Evolutionary conservation across 2,797 vertebrate species (phyloP).

Genomic region (Rhinella marina): DNA sequence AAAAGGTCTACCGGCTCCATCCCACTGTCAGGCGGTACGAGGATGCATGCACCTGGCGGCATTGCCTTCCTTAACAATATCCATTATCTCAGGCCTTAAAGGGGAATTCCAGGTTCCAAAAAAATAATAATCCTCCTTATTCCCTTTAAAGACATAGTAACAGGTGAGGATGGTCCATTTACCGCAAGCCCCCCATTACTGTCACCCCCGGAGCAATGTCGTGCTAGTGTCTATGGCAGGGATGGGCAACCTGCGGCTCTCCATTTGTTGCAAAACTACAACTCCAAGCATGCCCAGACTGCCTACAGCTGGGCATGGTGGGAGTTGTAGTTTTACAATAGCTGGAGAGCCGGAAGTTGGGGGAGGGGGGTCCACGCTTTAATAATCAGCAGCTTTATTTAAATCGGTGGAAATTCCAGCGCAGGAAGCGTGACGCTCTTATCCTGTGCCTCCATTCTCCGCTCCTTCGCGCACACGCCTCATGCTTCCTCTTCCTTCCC

Average conservation of each 20-base stretch:
- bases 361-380: background rate
- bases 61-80: too few relatives aligned
- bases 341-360: too few relatives aligned
- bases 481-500: constrained; percentile 27
- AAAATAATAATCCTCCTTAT: too few relatives aligned
- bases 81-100: background rate
- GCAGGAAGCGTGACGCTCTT: constrained; percentile 38
- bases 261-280: too few relatives aligned
- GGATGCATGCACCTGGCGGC: background rate
- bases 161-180: background rate
- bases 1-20: background rate
- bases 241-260: too few relatives aligned
- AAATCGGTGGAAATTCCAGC: constrained; percentile 41
- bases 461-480: constrained; percentile 4
- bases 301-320: too few relatives aligned
- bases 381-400: constrained; percentile 9
- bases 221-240: too few relatives aligned
- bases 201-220: too few relatives aligned
- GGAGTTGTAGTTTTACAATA: too few relatives aligned
- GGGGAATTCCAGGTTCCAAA: background rate
- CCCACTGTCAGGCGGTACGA: background rate
- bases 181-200: background rate
- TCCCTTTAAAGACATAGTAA: background rate
- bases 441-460: constrained; percentile 36
- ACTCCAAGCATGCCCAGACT: too few relatives aligned